Conservation (phyloP, 2,888 invertebrate species). For the Parochlus steinenii region DNA sequence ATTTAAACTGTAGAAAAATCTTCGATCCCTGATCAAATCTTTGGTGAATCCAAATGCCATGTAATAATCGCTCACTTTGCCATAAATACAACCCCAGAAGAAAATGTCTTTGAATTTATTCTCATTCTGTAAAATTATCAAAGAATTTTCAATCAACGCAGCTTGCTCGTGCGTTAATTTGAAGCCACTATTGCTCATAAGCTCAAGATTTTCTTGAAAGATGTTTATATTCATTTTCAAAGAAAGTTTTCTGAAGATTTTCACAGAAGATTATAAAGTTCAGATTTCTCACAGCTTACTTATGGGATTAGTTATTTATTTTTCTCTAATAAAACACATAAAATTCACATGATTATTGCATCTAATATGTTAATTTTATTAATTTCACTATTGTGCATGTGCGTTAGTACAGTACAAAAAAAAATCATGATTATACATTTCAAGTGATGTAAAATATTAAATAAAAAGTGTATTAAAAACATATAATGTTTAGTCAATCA, state of each 20-base stretch:
- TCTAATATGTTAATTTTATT: too few species aligned
- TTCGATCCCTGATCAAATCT: slow-evolving; percentile 53
- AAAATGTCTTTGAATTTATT: slow-evolving; percentile 68
- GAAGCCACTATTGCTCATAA: slow-evolving; percentile 39
- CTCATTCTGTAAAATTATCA: slow-evolving; percentile 62
- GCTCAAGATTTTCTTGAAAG: slow-evolving; percentile 26
- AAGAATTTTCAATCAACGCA: slow-evolving; percentile 54
- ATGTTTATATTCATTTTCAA: slow-evolving; percentile 25
- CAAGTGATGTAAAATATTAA: too few species aligned
- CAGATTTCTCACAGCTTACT: too few species aligned
- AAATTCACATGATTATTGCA: too few species aligned
- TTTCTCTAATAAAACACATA: too few species aligned
- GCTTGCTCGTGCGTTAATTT: slow-evolving; percentile 57
- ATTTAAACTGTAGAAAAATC: slow-evolving; percentile 62
- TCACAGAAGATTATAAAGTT: neutral
- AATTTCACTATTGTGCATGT: too few species aligned
- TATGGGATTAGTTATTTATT: too few species aligned
- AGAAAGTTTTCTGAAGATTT: neutral
- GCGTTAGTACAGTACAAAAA: too few species aligned
- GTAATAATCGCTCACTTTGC: slow-evolving; percentile 61
- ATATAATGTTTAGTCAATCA: too few species aligned
- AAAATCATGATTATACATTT: too few species aligned
- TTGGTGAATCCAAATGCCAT: slow-evolving; percentile 61
- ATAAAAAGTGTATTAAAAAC: too few species aligned
- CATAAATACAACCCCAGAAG: slow-evolving; percentile 76